These are phyloP conservation scores for Leptinotarsa haldemani DNA, from an alignment of 2,888 invertebrate species.

Conservation along the genomic window DNA sequence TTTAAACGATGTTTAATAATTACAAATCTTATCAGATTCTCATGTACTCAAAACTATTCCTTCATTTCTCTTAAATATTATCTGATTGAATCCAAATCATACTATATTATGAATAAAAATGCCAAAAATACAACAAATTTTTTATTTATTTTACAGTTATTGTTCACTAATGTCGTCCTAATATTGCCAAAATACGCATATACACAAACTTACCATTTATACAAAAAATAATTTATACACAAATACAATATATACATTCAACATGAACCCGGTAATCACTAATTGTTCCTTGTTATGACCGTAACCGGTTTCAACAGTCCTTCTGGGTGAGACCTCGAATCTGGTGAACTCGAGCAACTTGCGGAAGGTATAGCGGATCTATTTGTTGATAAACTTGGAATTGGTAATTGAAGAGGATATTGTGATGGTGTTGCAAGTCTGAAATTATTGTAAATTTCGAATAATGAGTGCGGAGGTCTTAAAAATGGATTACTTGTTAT, in stretches of 20 bases:
- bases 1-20: too few relatives aligned
- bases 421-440: slow-evolving; percentile 54
- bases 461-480: slow-evolving; percentile 51
- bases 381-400: slow-evolving; percentile 37
- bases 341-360: slow-evolving; percentile 45
- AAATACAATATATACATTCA: slow-evolving; percentile 9
- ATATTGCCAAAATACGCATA: slow-evolving; percentile 1
- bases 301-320: slow-evolving; percentile 65
- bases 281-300: slow-evolving; percentile 58
- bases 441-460: slow-evolving; percentile 57
- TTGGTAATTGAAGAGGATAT: slow-evolving; percentile 54
- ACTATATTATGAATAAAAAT: too few relatives aligned
- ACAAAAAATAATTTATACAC: slow-evolving; percentile 11
- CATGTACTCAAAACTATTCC: too few relatives aligned
- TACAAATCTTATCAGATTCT: too few relatives aligned
- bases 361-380: slow-evolving; percentile 34
- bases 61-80: too few relatives aligned
- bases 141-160: neutral
- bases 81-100: too few relatives aligned
- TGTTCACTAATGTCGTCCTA: neutral
- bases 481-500: slow-evolving; percentile 45
- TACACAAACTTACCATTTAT: neutral
- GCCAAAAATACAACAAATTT: neutral
- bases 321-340: slow-evolving; percentile 46
- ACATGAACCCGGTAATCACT: slow-evolving; percentile 26